A percentile compares a stretch with the other conserved stretches of the same genome.
Conservation (phyloP, 2,113 vertebrate species). For the Thymallus thymallus region DNA sequence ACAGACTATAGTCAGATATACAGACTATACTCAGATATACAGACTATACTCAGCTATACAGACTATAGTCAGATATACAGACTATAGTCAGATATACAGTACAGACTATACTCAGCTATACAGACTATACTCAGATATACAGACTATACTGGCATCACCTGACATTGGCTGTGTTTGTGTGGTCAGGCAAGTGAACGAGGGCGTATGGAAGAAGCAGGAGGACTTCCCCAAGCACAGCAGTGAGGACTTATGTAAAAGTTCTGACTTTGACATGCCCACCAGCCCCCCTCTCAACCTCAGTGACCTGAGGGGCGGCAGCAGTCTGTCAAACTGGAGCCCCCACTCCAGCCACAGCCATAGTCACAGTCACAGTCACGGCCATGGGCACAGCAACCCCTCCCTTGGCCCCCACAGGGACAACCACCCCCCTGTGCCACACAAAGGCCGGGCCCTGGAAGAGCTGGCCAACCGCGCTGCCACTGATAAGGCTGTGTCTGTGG, state of each 20-base stretch:
- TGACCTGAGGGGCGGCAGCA: slow-evolving; percentile 76
- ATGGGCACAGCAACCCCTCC: slow-evolving; percentile 63
- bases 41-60: too few species aligned
- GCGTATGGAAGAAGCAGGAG: slow-evolving; percentile 81
- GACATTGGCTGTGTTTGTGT: slow-evolving; percentile 53
- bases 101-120: too few species aligned
- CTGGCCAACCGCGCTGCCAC: slow-evolving; percentile 78
- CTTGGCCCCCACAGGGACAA: slow-evolving; percentile 72
- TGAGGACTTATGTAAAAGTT: slow-evolving; percentile 81
- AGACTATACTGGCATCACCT: slow-evolving; percentile 19
- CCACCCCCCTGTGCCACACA: slow-evolving; percentile 77
- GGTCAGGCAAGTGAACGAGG: slow-evolving; percentile 88
- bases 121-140: too few species aligned
- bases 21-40: too few species aligned
- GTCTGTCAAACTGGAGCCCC: slow-evolving; percentile 73
- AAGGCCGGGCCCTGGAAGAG: slow-evolving; percentile 81
- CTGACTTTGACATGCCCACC: slow-evolving; percentile 85
- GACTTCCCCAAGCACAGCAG: slow-evolving; percentile 85
- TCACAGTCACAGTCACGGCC: slow-evolving; percentile 56
- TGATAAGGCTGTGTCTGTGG: slow-evolving; percentile 87
- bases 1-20: too few species aligned
- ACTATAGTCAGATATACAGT: too few species aligned
- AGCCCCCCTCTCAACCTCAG: slow-evolving; percentile 86
- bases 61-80: too few species aligned
- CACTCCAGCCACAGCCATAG: slow-evolving; percentile 64